Base-by-base conservation (phyloP, 1,140 invertebrate genomes). In the Neodiprion virginianus region DNA sequence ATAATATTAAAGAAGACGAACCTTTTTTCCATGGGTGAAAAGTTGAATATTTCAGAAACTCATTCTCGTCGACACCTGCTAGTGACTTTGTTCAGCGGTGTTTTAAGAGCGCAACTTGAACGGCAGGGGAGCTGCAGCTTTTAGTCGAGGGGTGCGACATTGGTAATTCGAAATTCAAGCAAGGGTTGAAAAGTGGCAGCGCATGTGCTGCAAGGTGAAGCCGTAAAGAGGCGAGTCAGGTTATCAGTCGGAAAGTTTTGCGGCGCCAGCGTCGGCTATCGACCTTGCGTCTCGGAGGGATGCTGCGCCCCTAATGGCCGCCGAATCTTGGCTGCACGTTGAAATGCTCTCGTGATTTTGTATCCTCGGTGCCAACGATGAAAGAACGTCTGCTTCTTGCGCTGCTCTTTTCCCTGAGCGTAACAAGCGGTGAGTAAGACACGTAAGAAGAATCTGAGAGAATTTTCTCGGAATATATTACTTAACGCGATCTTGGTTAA, bases 211-310 rank as follows among this genome's bases (percentile, higher is more conserved):
- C 11, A 61, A 61, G 8, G 53, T 12, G 53, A 61, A 61, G 53
- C 53, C 53, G 53, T 61, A 61, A 61, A 61, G 53, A 61, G 0
- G n/a, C 53, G 53, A 61, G 53, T 79, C 77, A 83, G 77, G 78
- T 79, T 79, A 81, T 75, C 75, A 78, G 73, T 79, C 74, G 77
- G 78, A 81, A 69, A 72, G 70, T 49, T 71, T 79, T 75, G 74
- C 78, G 80, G 83, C 82, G 83, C 74, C 80, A 77, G 69, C 66
- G 82, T 82, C 75, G 74, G 28, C 75, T 83, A 85, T 85, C 72
- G 84, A 85, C 84, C 80, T 78, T 79, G 77, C 75, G 73, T 79
- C 77, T 14, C 53, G 75, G 69, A 79, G 78, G 72, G 78, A 84
- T 79, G 82, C 79, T 78, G 80, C 65, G 79, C 72, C 73, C 68